Evolutionary conservation across 1,140 invertebrate genomes (phyloP).

Genomic region (Pogonomyrmex barbatus): DNA sequence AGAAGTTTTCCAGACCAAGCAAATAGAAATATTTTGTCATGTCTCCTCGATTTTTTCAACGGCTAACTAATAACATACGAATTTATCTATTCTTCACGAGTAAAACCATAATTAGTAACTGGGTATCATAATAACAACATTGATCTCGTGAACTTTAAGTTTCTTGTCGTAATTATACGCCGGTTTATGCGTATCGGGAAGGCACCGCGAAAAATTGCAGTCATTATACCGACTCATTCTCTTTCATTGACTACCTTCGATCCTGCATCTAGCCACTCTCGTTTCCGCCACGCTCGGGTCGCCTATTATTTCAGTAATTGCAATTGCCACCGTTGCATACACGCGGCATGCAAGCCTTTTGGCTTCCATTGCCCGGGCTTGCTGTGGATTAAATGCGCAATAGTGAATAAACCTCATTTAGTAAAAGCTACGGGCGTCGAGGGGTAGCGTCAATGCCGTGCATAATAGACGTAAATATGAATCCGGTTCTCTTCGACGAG

Average conservation of each 20-base stretch:
- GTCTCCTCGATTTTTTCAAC: neutral
- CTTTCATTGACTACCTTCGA: constrained; percentile 42
- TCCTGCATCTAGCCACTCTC: neutral
- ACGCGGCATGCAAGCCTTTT: constrained; percentile 8
- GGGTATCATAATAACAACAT: constrained; percentile 23
- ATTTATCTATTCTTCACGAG: neutral
- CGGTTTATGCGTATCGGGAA: neutral
- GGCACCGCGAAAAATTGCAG: constrained; percentile 50
- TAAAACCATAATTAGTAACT: neutral
- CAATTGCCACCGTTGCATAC: constrained; percentile 1
- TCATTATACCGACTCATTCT: constrained; percentile 50
- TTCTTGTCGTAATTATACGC: constrained; percentile 45
- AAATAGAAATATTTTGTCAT: constrained; percentile 56
- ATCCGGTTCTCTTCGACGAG: neutral
- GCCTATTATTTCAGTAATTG: constrained; percentile 58
- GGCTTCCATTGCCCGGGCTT: neutral
- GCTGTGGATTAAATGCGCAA: neutral
- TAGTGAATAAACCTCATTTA: constrained; percentile 13
- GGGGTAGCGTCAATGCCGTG: neutral
- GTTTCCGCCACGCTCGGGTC: constrained; percentile 18
- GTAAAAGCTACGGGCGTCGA: neutral
- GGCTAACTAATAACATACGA: neutral
- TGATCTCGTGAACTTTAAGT: constrained; percentile 38
- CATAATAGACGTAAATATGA: constrained; percentile 11
- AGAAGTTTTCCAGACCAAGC: constrained; percentile 1